Base-by-base conservation (phyloP, 2,113 vertebrate genomes). In the Passer domesticus region DNA sequence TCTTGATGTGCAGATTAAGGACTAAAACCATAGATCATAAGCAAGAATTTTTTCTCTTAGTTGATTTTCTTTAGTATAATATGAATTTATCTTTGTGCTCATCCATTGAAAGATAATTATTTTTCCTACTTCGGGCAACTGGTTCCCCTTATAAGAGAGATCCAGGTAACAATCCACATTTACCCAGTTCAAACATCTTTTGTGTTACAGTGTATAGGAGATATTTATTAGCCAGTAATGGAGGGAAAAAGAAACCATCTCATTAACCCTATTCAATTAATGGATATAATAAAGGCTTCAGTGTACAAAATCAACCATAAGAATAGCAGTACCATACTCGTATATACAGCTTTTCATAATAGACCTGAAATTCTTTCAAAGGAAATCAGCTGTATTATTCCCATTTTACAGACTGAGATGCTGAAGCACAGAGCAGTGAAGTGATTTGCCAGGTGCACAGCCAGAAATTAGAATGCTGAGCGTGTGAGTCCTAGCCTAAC, bases 381-480 rank as follows among this genome's bases (percentile, higher is more conserved):
- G 46, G 43, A 74, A 89, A 74, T 93, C 69, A 87, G 73, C 33
- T 74, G 37, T 62, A 35, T 69, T 86, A 52, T 86, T 94, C 67
- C 49, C 59, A 2, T 91, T 92, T 94, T 86, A 50, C 31, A 80
- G 53, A 47, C 44, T 75, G 72, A 64, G 63, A 73, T 31, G 43
- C 80, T 76, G 94, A 76, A 92, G 72, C 44, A 27, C 44, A 89
- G 77, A 94, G 44, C 64, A 89, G 22, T 77, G 44, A 81, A 87
- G 55, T 87, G 69, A 58, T 87, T 89, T 87, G 56, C 60, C 77
- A 91, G 69, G 85, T 87, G 60, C 1, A 0, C 43, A 81, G 52
- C 35, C 64, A 87, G 78, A 46, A 78, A 63, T 91, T 91, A 93
- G 74, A 84, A 95, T 87, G 74, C 52, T 87, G 68, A 86, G 55